These are phyloP conservation scores for Yponomeuta evonymella DNA, from an alignment of 2,888 invertebrate genomes.

Conservation along the genomic window DNA sequence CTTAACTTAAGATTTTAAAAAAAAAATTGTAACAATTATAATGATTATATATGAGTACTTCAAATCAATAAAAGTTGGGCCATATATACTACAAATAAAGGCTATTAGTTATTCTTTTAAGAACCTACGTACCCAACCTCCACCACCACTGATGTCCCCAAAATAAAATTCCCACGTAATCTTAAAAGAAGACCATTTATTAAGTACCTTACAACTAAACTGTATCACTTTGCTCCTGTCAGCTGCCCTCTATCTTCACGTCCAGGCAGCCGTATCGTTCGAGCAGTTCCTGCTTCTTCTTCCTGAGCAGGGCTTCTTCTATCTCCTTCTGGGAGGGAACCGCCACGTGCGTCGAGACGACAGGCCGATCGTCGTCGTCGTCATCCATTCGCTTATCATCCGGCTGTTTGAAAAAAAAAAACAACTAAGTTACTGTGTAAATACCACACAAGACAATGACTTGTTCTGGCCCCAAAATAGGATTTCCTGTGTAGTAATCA, in stretches of 20 bases:
- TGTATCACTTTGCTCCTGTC: not conserved
- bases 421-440: not conserved
- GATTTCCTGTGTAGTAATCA: too few species aligned
- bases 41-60: too few species aligned
- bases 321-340: slow-evolving; percentile 93
- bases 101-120: too few species aligned
- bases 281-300: slow-evolving; percentile 94
- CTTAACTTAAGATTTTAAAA: too few species aligned
- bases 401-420: slow-evolving; percentile 37
- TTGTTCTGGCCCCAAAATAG: too few species aligned
- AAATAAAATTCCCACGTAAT: not conserved
- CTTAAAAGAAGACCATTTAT: not conserved
- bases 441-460: too few species aligned
- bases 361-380: slow-evolving; percentile 23
- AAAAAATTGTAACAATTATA: too few species aligned
- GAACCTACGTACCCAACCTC: too few species aligned
- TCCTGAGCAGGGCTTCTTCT: slow-evolving; percentile 90
- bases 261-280: slow-evolving; percentile 84
- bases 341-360: slow-evolving; percentile 9
- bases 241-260: slow-evolving; percentile 60
- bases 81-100: too few species aligned
- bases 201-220: not conserved
- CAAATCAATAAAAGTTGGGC: too few species aligned
- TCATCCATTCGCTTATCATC: slow-evolving; percentile 60
- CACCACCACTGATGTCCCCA: too few species aligned